Evolutionary conservation across 2,113 vertebrate species (phyloP), one percentile per base, ranked within the genome.

Genomic region (Menidia beryllina): DNA sequence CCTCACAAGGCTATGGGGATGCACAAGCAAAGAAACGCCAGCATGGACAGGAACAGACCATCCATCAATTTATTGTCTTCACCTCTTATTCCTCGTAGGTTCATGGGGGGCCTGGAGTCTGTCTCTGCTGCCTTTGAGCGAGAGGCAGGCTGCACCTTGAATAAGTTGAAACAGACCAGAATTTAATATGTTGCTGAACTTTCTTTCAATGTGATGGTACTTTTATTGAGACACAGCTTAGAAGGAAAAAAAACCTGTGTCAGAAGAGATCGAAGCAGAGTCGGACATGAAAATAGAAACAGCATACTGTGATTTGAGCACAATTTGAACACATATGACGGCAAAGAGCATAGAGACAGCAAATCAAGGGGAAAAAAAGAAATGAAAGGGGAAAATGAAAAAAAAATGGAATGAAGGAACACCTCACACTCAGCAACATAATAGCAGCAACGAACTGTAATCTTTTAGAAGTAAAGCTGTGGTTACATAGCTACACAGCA

Each of bases 211-310:
- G n/a, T n/a, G n/a, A 27, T 23, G 45, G 39, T 8, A n/a, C 48
- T 15, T 75, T 50, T 67, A 65, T 34, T 39, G 30, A 66, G 24
- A 43, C 38, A 51, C 47, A 23, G 2, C 17, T n/a, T 50, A 39
- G 24, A 36, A 50, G 25, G 45, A 59, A 54, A 65, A 11, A 61
- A n/a, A 39, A 4, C 13, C 39, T 15, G 39, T 43, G 15, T 43
- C 39, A 41, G 12, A 21, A 12, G 17, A 11, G 2, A 26, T 7
- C 23, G n/a, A 7, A 13, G 8, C 3, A 7, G 20, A 24, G 36
- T 9, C 10, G 10, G 10, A 43, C 19, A 27, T 60, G 36, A 58
- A 34, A 58, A 24, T 20, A 41, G 39, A 39, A 41, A 4, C 9
- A 50, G 14, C 51, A 0, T 53, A 17, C 41, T 17, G 6, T 43